Percentiles rank a stretch among this genome's conserved stretches.
Evolutionary conservation across 2,888 invertebrate genomes (phyloP).

Genomic region (Hirudinaria manillensis): DNA sequence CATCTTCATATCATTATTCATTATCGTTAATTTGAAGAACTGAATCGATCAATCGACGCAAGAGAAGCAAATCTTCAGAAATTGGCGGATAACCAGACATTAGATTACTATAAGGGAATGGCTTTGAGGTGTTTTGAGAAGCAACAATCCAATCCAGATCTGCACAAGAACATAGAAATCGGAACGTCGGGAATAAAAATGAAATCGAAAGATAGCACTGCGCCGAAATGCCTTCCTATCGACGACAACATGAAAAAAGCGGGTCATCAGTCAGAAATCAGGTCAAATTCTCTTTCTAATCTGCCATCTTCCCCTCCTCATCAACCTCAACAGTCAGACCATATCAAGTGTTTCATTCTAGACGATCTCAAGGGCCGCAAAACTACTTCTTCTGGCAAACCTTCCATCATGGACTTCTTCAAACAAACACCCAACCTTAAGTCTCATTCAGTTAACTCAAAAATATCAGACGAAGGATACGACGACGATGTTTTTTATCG

Average conservation of each 20-base stretch:
- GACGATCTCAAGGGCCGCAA: background rate
- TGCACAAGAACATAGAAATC: background rate
- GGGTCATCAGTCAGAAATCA: background rate
- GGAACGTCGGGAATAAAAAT: background rate
- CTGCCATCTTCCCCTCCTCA: background rate
- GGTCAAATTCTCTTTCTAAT: background rate
- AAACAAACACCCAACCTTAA: background rate
- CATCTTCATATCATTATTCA: too few species aligned
- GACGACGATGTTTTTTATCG: slow-evolving; percentile 8
- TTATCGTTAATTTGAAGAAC: background rate
- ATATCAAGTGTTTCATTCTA: slow-evolving; percentile 4
- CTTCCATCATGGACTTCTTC: slow-evolving; percentile 11
- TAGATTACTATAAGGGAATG: background rate
- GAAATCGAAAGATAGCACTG: background rate
- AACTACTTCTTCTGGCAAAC: slow-evolving; percentile 3
- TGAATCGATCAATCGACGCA: slow-evolving; percentile 1
- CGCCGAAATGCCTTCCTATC: too few species aligned
- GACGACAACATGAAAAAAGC: too few species aligned
- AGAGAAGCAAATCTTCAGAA: background rate
- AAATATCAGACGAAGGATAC: background rate
- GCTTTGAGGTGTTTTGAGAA: background rate
- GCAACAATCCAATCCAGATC: slow-evolving; percentile 6
- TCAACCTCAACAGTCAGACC: slow-evolving; percentile 2
- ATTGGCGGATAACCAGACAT: background rate
- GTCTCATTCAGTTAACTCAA: background rate